Base-by-base conservation (phyloP, 2,113 vertebrate genomes). In the Onychorhynchus coronatus region DNA sequence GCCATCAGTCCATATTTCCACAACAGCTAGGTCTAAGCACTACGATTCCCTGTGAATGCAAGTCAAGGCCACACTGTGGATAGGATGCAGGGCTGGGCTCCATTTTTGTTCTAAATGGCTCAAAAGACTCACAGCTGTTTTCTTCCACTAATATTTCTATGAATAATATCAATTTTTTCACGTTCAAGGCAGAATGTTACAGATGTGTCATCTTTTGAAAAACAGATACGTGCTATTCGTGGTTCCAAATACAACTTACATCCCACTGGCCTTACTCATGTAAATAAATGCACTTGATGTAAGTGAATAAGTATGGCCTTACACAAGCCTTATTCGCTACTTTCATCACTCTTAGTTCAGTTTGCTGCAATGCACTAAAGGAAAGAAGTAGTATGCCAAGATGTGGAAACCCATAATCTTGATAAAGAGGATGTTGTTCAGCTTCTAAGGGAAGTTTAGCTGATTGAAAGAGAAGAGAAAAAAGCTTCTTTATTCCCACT, bases 341-440 rank as follows among this genome's bases (percentile, higher is more conserved):
- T 90, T 90, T 55, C 62, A 67, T 63, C 8, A 3, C 23, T 93
- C 39, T 49, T 41, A 84, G 83, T 58, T 94, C 80, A 87, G 61
- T 85, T 86, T 84, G 56, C 83, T 95, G 92, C 90, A 91, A 90
- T 22, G 68, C 35, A 93, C 35, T 92, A 23, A 89, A 90, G 72
- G 91, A 91, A 95, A 96, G 91, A 93, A 95, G 90, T 23, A 88
- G 70, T 27, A 84, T 68, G 90, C 77, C 93, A 93, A 94, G 76
- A 88, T 67, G 75, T 83, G 52, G 72, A 95, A 95, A 96, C 65
- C 50, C 90, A 94, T 95, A 90, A 94, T 86, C 73, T 74, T 92
- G 83, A 95, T 81, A 88, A 58, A 90, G 84, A 80, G 88, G 65
- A 86, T 66, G 61, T 66, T 96, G 91, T 94, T 96, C 73, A 53